Percentiles rank a stretch among this genome's conserved stretches.
phyloP scores from a whole-genome alignment of 2,888 invertebrate genomes.

The Abrostola tripartita region DNA sequence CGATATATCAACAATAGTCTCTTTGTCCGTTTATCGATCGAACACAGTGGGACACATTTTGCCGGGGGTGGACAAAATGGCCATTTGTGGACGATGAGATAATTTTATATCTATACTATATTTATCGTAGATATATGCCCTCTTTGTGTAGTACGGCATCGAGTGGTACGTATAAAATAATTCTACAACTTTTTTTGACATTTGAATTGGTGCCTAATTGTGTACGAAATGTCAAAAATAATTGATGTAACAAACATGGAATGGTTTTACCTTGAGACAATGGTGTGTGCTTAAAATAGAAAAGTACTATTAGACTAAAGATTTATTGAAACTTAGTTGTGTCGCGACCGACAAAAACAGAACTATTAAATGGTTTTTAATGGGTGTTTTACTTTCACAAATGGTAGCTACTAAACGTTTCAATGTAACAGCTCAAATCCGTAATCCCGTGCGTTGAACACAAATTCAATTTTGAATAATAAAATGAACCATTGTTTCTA shows the following conservation, averaged over 20 bases:
- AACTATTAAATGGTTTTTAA: constrained; percentile 35
- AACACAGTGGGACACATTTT: constrained; percentile 58
- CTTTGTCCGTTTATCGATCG: constrained; percentile 63
- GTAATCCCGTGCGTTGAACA: constrained; percentile 4
- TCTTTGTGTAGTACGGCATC: constrained; percentile 1
- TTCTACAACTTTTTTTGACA: too few relatives aligned
- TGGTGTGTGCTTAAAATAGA: too few relatives aligned
- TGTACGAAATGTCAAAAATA: too few relatives aligned
- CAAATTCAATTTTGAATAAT: neutral
- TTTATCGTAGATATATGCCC: too few relatives aligned
- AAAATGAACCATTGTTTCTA: neutral
- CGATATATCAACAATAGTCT: constrained; percentile 54
- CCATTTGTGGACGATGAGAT: constrained; percentile 41
- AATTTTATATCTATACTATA: constrained; percentile 36
- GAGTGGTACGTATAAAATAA: too few relatives aligned
- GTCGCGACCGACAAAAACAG: constrained; percentile 9
- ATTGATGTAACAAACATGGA: too few relatives aligned
- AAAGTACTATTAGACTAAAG: constrained; percentile 4
- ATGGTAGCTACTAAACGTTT: constrained; percentile 15
- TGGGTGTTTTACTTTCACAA: constrained; percentile 16
- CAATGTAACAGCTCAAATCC: constrained; percentile 31
- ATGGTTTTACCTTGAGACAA: too few relatives aligned
- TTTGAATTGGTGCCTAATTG: too few relatives aligned
- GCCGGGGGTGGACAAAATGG: constrained; percentile 52
- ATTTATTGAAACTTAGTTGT: neutral